These are phyloP conservation scores for Parapristionchus giblindavisi DNA, from an alignment of 2,888 invertebrate species.

Conservation along the genomic window DNA sequence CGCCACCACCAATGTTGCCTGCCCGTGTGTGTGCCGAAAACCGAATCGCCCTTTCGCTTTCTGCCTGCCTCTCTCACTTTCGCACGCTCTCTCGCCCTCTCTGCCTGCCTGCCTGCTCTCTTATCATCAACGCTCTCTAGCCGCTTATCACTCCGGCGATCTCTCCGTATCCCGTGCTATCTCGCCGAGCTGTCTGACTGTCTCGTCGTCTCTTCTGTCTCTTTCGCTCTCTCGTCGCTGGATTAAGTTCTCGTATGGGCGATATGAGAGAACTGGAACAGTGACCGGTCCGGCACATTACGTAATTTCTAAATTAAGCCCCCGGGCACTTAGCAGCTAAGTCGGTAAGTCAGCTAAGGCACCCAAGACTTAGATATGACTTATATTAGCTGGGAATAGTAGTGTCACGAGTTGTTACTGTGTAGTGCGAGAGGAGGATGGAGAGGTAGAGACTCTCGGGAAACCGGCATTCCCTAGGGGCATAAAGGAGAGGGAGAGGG, in stretches of 20 bases:
- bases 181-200: constrained; percentile 11
- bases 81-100: not conserved
- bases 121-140: no score
- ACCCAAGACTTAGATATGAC: not conserved
- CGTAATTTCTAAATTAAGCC: constrained; percentile 17
- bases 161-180: constrained; percentile 7
- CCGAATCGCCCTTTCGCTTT: no score
- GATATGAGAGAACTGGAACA: constrained; percentile 36
- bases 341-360: not conserved
- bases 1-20: no score
- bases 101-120: not conserved
- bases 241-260: not conserved
- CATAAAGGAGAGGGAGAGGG: not conserved
- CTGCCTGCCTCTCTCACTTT: no score
- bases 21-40: no score
- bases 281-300: constrained; percentile 28
- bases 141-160: no score
- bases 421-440: not conserved
- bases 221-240: not conserved
- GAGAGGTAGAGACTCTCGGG: not conserved
- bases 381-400: not conserved
- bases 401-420: not conserved
- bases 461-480: constrained; percentile 10
- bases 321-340: no score
- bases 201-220: not conserved